Base-by-base conservation (phyloP, 2,888 invertebrate species). In the Polyommatus icarus region DNA sequence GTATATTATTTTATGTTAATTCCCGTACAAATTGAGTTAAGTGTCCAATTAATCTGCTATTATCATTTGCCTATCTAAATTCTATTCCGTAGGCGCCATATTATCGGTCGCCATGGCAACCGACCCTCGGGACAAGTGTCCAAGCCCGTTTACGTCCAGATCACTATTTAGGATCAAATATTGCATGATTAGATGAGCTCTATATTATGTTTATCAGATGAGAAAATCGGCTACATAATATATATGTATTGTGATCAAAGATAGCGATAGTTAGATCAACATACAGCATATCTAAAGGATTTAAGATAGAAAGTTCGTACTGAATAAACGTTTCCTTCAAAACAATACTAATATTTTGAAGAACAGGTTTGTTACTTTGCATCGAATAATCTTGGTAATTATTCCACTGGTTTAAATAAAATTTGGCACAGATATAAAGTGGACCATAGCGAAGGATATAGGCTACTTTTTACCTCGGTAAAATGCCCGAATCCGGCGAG, bases 51-150 rank as follows among this genome's bases (percentile, higher is more conserved):
- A 75, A 29, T 54, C 50, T 50, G 20, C 29, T 29, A 50, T 75
- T 75, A 75, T 75, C 75, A 75, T 54, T 75, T 24, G 29, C 54
- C 75, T 50, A 50, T 75, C 50, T 50, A 75, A 75, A 75, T 46
- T 73, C 73, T 46, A 73, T 73, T 24, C 54, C 54, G 72, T 32
- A 57, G 77, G 77, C 77, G 77, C 72, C 77, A 77, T 72, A 73
- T 77, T 57, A 73, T 59, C 72, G 72, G 77, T 54, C 72, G 59
- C 72, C 77, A 77, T 77, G 77, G 72, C 73, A 77, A 77, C 77
- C 72, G 72, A 73, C 72, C 77, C 77, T 77, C 73, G 54, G 40
- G 72, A 29, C 54, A 57, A 59, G 72, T 20, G 54, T 73, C 72
- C 72, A 77, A 36, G 72, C 40, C 40, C 72, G 36, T 72, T 72